Base-by-base conservation (phyloP, 1,140 invertebrate genomes). In the Drosophila lacteicornis region DNA sequence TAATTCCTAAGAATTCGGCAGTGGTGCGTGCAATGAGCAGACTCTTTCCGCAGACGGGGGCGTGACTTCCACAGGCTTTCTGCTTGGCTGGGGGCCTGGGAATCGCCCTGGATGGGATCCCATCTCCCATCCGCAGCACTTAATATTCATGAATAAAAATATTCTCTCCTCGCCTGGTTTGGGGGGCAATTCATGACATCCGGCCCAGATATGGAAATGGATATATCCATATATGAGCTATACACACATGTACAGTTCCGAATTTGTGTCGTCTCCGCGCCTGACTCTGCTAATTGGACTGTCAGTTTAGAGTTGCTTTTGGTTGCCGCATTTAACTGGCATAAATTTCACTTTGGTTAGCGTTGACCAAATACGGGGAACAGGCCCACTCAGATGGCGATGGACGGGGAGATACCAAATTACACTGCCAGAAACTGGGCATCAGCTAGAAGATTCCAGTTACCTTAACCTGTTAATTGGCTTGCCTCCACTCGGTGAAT, bases 221-320 rank as follows among this genome's bases (percentile, higher is more conserved):
- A 74, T 67, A 74, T 49, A 61, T 80, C 33, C 43, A 78, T 62
- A 79, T 79, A 50, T 22, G 15, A 25, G 36, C 13, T 22, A 27
- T 38, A 46, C 61, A 45, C 57, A 56, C 36, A 69, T 66, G 42
- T 51, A 50, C 30, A 30, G 59, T 9, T 1, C 45, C 59, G n/a
- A 55, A 70, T 45, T 43, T 80, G 56, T 68, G 27, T 67, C 49
- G 56, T 75, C 40, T 76, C 50, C 71, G 47, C 68, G 62, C 66
- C 82, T 73, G 75, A 78, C 78, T 79, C 70, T 91, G 84, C 88
- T 91, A 91, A 91, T 91, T 91, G 87, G 88, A 82, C 81, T 91
- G 88, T 91, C 88, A 91, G 71, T 62, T 88, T 56, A 27, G 75
- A 78, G 49, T 13, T 70, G 75, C 65, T 47, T 80, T 87, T 84